These are phyloP conservation scores for Brachypteracias leptosomus DNA, from an alignment of 2,113 vertebrate species.

Conservation along the genomic window DNA sequence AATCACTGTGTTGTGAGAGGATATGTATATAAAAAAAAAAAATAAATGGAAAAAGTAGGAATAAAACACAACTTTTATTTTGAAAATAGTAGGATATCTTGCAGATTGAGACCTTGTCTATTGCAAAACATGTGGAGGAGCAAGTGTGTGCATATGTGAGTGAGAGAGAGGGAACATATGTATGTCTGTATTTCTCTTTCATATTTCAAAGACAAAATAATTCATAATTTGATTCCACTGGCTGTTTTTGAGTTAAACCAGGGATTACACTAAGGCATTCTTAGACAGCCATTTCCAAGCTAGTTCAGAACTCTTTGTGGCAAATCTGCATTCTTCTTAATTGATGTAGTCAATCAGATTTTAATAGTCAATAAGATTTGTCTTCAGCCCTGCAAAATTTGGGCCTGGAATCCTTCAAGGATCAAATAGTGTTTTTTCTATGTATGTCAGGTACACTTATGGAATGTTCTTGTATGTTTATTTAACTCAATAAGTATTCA, in stretches of 20 bases:
- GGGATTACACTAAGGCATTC: background rate
- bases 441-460: conserved; percentile 9
- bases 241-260: conserved; percentile 9
- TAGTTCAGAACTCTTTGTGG: background rate
- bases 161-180: background rate
- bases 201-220: conserved; percentile 3
- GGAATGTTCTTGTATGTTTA: conserved; percentile 32
- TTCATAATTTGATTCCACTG: background rate
- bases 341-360: conserved; percentile 61
- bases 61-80: background rate
- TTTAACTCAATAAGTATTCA: conserved; percentile 29
- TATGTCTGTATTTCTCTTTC: background rate
- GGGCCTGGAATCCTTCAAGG: background rate
- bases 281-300: background rate
- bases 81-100: background rate
- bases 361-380: too few relatives aligned
- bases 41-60: background rate
- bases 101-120: background rate
- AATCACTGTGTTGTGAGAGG: background rate
- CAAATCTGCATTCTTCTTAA: conserved; percentile 51
- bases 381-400: conserved; percentile 37
- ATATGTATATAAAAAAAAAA: background rate
- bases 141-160: background rate
- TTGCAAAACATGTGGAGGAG: background rate
- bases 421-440: conserved; percentile 35